These are phyloP conservation scores for Pocillopora meandrina DNA, from an alignment of 92 coral and sea anemone species.

Conservation along the genomic window DNA sequence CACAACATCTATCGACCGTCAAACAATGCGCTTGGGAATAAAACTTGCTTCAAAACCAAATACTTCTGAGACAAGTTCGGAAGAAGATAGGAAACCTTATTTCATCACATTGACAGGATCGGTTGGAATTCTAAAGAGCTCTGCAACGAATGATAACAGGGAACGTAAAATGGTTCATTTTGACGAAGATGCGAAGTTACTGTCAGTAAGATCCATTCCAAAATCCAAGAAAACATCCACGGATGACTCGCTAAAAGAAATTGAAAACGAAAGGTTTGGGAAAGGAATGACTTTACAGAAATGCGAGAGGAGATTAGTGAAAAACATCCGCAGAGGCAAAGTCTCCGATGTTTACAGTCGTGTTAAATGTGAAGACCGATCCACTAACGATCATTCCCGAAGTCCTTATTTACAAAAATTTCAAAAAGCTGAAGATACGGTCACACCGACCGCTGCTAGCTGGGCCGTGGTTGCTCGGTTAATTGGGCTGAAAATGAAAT, in stretches of 20 bases:
- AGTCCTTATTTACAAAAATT: not conserved
- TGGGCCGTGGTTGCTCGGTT: slow-evolving; percentile 32
- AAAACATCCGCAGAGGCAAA: too few relatives aligned
- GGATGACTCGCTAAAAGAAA: not conserved
- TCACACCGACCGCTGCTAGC: not conserved
- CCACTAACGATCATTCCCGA: not conserved
- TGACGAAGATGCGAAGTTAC: not conserved
- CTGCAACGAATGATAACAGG: not conserved
- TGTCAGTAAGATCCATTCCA: not conserved
- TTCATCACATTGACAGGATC: not conserved
- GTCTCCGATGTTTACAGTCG: not conserved
- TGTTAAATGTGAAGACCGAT: not conserved
- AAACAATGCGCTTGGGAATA: slow-evolving; percentile 1
- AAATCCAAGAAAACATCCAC: not conserved
- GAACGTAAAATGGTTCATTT: not conserved
- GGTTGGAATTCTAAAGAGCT: not conserved
- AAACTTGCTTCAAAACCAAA: not conserved
- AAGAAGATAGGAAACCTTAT: not conserved
- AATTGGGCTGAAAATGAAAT: slow-evolving; percentile 31
- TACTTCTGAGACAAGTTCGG: not conserved
- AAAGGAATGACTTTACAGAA: not conserved
- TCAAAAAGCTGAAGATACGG: not conserved
- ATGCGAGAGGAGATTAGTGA: not conserved
- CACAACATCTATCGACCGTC: not conserved
- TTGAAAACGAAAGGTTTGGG: not conserved